A percentile compares a stretch with the other conserved stretches of the same genome.
Conservation (phyloP, 1,140 invertebrate species). For the Microplitis mediator region DNA sequence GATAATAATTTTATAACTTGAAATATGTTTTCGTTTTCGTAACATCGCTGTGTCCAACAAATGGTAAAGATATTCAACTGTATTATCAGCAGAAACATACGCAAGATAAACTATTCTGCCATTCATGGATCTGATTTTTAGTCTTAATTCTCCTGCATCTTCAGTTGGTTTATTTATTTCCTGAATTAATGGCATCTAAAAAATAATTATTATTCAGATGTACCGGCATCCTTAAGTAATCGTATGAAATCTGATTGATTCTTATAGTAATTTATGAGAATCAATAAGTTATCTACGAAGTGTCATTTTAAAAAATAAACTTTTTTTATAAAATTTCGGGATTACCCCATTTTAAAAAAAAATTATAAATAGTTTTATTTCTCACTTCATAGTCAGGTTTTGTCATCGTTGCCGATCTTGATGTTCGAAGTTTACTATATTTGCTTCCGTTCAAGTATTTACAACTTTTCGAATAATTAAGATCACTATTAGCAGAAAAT, state of each 20-base stretch:
- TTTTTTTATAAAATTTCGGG: background rate
- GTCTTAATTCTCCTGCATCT: constrained; percentile 43
- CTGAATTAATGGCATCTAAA: constrained; percentile 45
- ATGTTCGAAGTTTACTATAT: constrained; percentile 20
- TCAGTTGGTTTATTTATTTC: constrained; percentile 49
- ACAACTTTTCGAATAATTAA: background rate
- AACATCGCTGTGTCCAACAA: constrained; percentile 46
- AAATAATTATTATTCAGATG: background rate
- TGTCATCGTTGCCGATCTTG: constrained; percentile 25
- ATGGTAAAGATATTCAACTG: constrained; percentile 47
- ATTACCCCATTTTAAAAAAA: background rate
- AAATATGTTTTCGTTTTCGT: constrained; percentile 30
- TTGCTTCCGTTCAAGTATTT: background rate
- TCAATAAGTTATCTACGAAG: too few relatives aligned
- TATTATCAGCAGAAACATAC: constrained; percentile 48
- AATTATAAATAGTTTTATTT: background rate
- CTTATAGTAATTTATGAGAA: too few relatives aligned
- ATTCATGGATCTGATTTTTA: constrained; percentile 54
- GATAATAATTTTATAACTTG: constrained; percentile 48
- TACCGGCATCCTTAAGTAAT: too few relatives aligned
- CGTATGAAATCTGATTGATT: too few relatives aligned
- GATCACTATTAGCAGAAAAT: background rate
- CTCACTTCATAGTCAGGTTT: constrained; percentile 20
- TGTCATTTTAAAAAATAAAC: background rate
- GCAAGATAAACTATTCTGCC: constrained; percentile 52